Conservation (phyloP, 2,797 vertebrate genomes). For the Enteromius argenteus region DNA sequence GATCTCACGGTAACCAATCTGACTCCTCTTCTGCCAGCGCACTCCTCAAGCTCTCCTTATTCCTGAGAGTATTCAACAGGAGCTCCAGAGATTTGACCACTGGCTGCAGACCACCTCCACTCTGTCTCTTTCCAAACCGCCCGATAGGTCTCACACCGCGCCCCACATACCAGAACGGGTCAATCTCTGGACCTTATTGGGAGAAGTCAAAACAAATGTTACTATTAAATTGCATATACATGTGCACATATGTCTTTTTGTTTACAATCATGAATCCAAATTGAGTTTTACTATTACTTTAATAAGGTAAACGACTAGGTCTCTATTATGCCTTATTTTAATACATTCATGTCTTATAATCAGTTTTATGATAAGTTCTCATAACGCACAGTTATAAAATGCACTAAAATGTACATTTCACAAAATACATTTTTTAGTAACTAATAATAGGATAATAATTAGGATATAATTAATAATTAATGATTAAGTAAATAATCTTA, state of each 20-base stretch:
- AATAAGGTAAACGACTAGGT: neutral
- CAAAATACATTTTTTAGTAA: neutral
- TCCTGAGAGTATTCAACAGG: slow-evolving; percentile 78
- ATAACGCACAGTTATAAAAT: neutral
- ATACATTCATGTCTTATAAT: neutral
- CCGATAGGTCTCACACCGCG: slow-evolving; percentile 91
- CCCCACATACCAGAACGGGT: slow-evolving; percentile 91
- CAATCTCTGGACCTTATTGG: slow-evolving; percentile 87
- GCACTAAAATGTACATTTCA: neutral
- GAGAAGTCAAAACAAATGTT: neutral
- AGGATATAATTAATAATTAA: too few relatives aligned
- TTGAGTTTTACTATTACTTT: neutral
- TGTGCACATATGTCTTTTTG: neutral
- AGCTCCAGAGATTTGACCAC: slow-evolving; percentile 76
- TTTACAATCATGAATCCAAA: neutral
- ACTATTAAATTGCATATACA: neutral
- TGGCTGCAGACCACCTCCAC: slow-evolving; percentile 69
- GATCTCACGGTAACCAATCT: slow-evolving; percentile 78
- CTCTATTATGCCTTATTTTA: neutral
- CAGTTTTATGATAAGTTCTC: neutral
- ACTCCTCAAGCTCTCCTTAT: slow-evolving; percentile 71
- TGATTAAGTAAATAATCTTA: too few relatives aligned
- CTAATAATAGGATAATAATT: neutral
- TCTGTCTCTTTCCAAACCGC: slow-evolving; percentile 89
- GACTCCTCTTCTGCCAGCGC: slow-evolving; percentile 67